Conservation (phyloP, 1,140 invertebrate genomes). For the Drosophila oshimai region DNA sequence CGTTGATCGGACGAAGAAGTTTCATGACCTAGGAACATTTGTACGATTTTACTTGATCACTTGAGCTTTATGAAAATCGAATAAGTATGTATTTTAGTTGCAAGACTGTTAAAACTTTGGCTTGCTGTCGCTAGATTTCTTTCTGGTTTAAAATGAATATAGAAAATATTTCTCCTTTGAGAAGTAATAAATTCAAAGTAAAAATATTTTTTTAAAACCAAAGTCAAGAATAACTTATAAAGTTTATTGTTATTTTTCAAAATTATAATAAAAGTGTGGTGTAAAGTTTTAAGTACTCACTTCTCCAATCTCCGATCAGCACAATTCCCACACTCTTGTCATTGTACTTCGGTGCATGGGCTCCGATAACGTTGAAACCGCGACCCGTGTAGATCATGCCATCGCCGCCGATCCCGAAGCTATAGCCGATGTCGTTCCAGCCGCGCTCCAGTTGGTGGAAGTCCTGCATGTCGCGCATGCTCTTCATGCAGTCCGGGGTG, state of each 20-base stretch:
- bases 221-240: not conserved
- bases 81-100: no score
- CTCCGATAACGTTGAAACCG: conserved; percentile 88
- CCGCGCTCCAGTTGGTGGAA: conserved; percentile 85
- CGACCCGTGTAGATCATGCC: conserved; percentile 89
- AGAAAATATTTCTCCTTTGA: no score
- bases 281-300: conserved; percentile 77
- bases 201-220: no score
- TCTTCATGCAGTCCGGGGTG: conserved; percentile 83
- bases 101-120: no score
- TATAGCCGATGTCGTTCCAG: conserved; percentile 91
- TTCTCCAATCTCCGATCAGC: conserved; percentile 87
- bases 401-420: conserved; percentile 91
- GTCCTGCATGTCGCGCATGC: conserved; percentile 85
- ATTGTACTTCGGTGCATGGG: conserved; percentile 89
- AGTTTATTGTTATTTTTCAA: no score
- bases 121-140: no score
- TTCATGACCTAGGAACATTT: no score
- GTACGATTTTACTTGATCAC: no score
- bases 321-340: conserved; percentile 88
- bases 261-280: not conserved
- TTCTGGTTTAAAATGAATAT: no score
- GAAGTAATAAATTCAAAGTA: no score
- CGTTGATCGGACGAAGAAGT: no score
- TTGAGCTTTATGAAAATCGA: no score